Evolutionary conservation across 2,113 vertebrate species (phyloP).

Genomic region (Phrynocephalus versicolor): DNA sequence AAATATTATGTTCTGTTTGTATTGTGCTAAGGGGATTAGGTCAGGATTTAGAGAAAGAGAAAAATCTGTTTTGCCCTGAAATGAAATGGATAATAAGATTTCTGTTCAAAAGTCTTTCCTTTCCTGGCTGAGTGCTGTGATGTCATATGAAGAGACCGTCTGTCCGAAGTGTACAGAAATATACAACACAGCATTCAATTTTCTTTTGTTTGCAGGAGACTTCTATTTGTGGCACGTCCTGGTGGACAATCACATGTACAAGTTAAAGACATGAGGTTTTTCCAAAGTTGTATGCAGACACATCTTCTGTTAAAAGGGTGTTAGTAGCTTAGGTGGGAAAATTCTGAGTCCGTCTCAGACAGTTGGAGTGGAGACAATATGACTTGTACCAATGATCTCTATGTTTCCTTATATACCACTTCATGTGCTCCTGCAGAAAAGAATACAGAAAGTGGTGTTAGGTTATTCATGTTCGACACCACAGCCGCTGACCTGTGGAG

Average conservation of each 20-base stretch:
- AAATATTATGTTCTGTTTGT: conserved; percentile 18
- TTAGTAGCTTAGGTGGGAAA: not conserved
- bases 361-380: too few species aligned
- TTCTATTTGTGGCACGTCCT: not conserved
- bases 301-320: not conserved
- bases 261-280: not conserved
- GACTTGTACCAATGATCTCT: too few species aligned
- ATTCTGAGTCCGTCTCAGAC: too few species aligned
- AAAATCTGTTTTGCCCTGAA: not conserved
- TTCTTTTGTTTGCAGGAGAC: not conserved
- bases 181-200: not conserved
- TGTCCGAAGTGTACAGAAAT: not conserved
- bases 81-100: not conserved
- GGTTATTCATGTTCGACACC: too few species aligned
- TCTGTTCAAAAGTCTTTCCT: not conserved
- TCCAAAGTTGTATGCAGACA: not conserved
- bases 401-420: too few species aligned
- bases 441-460: too few species aligned
- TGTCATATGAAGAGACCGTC: not conserved
- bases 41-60: not conserved
- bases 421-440: too few species aligned
- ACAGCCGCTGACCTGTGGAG: too few species aligned
- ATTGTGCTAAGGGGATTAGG: conserved; percentile 10
- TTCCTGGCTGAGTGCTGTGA: not conserved
- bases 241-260: not conserved